A percentile compares a stretch with the other conserved stretches of the same genome.
phyloP scores from a whole-genome alignment of 2,797 vertebrate genomes.

The Acipenser oxyrinchus region DNA sequence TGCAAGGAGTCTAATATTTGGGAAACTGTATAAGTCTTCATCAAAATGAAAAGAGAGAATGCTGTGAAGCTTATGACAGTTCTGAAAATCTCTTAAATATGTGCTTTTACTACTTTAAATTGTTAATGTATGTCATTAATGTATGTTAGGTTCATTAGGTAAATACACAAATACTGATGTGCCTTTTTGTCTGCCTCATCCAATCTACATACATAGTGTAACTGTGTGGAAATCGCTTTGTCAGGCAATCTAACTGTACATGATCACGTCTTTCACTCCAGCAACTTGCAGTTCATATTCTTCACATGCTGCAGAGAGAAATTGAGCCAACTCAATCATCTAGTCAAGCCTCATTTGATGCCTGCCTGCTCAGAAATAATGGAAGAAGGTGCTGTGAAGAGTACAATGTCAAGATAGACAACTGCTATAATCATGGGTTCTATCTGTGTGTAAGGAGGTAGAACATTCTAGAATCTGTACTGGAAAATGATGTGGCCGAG shows the following conservation, averaged over 20 bases:
- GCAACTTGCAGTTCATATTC: slow-evolving; percentile 2
- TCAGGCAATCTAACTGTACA: slow-evolving; percentile 6
- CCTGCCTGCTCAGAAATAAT: slow-evolving; percentile 10
- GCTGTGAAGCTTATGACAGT: no score
- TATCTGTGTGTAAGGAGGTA: no score
- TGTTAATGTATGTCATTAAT: slow-evolving; percentile 8
- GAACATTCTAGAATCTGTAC: no score
- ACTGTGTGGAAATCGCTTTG: slow-evolving; percentile 3
- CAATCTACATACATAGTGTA: background rate
- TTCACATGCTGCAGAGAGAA: background rate
- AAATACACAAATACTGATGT: background rate
- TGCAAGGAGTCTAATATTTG: no score
- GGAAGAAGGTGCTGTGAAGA: background rate
- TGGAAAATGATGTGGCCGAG: no score
- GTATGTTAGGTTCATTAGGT: slow-evolving; percentile 19
- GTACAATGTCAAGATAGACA: background rate
- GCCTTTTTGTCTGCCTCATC: background rate
- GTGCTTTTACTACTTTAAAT: no score
- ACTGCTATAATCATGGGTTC: no score
- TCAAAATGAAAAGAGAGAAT: no score
- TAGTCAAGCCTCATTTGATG: slow-evolving; percentile 17
- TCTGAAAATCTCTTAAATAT: no score
- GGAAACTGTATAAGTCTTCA: no score
- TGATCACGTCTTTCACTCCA: background rate
- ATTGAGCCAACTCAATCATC: slow-evolving; percentile 5